phyloP scores from a whole-genome alignment of 2,113 vertebrate genomes.

The rabbit (Oryctolagus cuniculus) region mOryCun1.1 NC_091445.1:44555001-44555500 shows the following conservation, averaged over 20 bases:
- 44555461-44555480: not conserved
- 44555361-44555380: not conserved
- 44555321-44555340: not conserved
- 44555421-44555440: not conserved
- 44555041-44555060: not conserved
- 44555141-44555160: not conserved
- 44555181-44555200: not conserved
- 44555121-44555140: not conserved
- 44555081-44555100: not conserved
- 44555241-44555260: not conserved
- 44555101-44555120: not conserved
- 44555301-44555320: not conserved
- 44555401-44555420: not conserved
- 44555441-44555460: not conserved
- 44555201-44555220: not conserved
- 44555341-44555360: not conserved
- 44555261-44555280: not conserved
- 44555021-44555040: slow-evolving; percentile 39
- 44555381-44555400: not conserved
- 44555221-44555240: not conserved
- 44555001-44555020: not conserved
- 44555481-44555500: not conserved
- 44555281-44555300: not conserved
- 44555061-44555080: not conserved
- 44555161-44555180: slow-evolving; percentile 2